A percentile compares a stretch with the other conserved stretches of the same genome.
Conservation (phyloP, 2,888 invertebrate genomes). For the Drosophila mettleri region DNA sequence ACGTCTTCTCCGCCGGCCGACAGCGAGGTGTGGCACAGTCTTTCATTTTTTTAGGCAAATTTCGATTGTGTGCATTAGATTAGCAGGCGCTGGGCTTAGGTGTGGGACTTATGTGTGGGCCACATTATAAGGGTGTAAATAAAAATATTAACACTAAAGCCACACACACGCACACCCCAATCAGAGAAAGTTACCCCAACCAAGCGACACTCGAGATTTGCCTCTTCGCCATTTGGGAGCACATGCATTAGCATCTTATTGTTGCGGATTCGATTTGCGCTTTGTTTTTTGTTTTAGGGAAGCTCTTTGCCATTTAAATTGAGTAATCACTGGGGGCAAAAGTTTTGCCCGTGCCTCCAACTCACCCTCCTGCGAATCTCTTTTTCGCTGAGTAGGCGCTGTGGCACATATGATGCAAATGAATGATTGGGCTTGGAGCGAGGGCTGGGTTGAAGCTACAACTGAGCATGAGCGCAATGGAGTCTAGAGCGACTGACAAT, state of each 20-base stretch:
- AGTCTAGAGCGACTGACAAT: too few relatives aligned
- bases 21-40: constrained; percentile 52
- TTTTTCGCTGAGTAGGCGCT: constrained; percentile 29
- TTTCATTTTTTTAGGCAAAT: constrained; percentile 71
- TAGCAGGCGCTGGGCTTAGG: constrained; percentile 40
- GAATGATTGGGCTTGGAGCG: constrained; percentile 52
- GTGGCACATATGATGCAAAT: constrained; percentile 41
- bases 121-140: constrained; percentile 79
- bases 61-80: constrained; percentile 69
- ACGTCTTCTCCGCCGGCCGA: not conserved
- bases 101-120: constrained; percentile 29
- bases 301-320: constrained; percentile 72
- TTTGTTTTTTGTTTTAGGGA: constrained; percentile 37
- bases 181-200: constrained; percentile 26
- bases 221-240: constrained; percentile 61
- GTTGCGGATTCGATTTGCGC: constrained; percentile 54
- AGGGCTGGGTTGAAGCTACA: not conserved
- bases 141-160: constrained; percentile 71
- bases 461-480: constrained; percentile 4
- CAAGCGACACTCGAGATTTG: constrained; percentile 45
- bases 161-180: constrained; percentile 46
- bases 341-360: constrained; percentile 30
- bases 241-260: constrained; percentile 75
- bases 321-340: constrained; percentile 79
- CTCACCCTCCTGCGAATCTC: not conserved